These are phyloP conservation scores for Cyanoramphus novaezelandiae DNA, from an alignment of 2,113 vertebrate species.

Conservation along the genomic window DNA sequence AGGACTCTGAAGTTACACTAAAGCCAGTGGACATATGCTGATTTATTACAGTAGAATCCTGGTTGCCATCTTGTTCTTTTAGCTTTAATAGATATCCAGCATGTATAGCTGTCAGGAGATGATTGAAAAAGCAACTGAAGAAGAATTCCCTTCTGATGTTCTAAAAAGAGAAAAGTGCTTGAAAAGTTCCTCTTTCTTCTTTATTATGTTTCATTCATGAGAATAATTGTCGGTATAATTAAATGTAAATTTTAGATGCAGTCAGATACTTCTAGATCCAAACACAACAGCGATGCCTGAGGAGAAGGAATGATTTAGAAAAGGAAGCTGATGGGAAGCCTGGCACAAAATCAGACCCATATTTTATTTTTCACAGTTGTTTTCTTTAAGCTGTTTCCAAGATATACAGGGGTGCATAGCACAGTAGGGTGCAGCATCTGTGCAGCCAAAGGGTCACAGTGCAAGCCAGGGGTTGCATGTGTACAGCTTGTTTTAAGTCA, in stretches of 20 bases:
- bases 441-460: not conserved
- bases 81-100: not conserved
- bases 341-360: not conserved
- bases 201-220: conserved; percentile 23
- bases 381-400: conserved; percentile 24
- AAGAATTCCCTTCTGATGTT: not conserved
- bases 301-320: conserved; percentile 15
- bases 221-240: conserved; percentile 21
- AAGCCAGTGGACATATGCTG: not conserved
- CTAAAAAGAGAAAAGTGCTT: conserved; percentile 4
- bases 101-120: not conserved
- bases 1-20: not conserved
- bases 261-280: not conserved
- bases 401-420: not conserved
- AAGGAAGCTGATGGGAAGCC: not conserved
- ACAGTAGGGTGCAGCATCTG: not conserved
- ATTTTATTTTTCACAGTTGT: not conserved
- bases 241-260: conserved; percentile 39
- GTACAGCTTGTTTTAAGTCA: not conserved
- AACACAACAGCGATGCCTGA: not conserved
- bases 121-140: not conserved
- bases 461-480: not conserved
- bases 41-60: not conserved
- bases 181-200: not conserved
- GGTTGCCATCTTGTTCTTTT: not conserved